phyloP scores from a whole-genome alignment of 2,888 invertebrate species.

The Geotrupes spiniger region DNA sequence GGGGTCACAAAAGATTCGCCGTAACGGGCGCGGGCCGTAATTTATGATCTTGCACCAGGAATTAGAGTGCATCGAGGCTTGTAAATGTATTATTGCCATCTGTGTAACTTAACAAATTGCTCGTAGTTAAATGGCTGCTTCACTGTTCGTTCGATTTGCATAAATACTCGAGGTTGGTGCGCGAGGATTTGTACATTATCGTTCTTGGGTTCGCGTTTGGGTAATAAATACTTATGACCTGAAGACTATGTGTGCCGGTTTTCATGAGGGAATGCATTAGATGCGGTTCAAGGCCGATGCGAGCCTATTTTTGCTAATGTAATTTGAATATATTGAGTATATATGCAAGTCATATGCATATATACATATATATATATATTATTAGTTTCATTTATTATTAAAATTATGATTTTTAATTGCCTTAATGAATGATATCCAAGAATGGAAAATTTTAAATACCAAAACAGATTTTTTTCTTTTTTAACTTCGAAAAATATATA shows the following conservation, averaged over 20 bases:
- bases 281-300: conserved; percentile 4
- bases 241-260: not conserved
- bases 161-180: conserved; percentile 14
- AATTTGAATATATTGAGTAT: too few relatives aligned
- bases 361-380: too few relatives aligned
- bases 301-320: not conserved
- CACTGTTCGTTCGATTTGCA: conserved; percentile 22
- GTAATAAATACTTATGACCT: conserved; percentile 14
- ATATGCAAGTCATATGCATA: too few relatives aligned
- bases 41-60: conserved; percentile 44
- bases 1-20: conserved; percentile 23
- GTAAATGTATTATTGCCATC: conserved; percentile 45
- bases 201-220: conserved; percentile 5
- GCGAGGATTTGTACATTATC: conserved; percentile 17
- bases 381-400: too few relatives aligned
- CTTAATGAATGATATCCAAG: too few relatives aligned
- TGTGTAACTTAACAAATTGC: conserved; percentile 42
- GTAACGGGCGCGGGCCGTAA: conserved; percentile 31
- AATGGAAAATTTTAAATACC: too few relatives aligned
- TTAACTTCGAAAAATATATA: too few relatives aligned
- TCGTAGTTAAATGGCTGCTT: conserved; percentile 28
- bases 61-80: conserved; percentile 47
- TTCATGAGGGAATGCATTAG: not conserved
- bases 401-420: too few relatives aligned
- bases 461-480: too few relatives aligned